Conservation (phyloP, 2,888 invertebrate species). For the Stictocephala bisonia region DNA sequence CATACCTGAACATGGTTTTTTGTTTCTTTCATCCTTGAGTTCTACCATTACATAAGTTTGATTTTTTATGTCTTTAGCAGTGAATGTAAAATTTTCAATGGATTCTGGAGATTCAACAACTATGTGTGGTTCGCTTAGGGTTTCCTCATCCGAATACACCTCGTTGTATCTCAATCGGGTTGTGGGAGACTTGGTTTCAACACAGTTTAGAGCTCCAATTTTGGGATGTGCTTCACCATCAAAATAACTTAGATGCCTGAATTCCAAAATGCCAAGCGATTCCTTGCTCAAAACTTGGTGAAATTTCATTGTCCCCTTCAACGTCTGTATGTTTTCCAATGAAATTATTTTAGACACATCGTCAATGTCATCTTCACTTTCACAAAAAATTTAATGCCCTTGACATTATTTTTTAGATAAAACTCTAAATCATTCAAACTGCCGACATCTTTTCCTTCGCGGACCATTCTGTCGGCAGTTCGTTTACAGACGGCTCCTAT, state of each 20-base stretch:
- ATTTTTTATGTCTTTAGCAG: slow-evolving; percentile 8
- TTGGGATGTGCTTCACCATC: slow-evolving; percentile 4
- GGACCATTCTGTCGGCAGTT: neutral
- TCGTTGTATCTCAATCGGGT: too few relatives aligned
- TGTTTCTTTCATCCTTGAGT: slow-evolving; percentile 2
- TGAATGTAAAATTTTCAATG: neutral
- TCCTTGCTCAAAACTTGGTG: slow-evolving; percentile 21
- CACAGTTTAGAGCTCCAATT: neutral
- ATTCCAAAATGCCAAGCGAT: slow-evolving; percentile 12
- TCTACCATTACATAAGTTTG: neutral
- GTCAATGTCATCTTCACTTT: neutral
- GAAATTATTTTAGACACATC: neutral
- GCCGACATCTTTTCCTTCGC: neutral
- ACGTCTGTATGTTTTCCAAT: neutral
- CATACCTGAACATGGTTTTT: neutral
- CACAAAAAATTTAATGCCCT: neutral
- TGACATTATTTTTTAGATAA: slow-evolving; percentile 25
- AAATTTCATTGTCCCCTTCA: slow-evolving; percentile 23
- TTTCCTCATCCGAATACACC: slow-evolving; percentile 18
- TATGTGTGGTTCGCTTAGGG: neutral
- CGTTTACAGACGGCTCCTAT: neutral
- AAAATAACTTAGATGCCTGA: slow-evolving; percentile 20
- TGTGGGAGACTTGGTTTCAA: neutral
- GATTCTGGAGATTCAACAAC: neutral
- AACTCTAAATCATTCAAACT: slow-evolving; percentile 16